These are phyloP conservation scores for Porites lutea DNA, from an alignment of 64 coral and sea anemone genomes.

Conservation along the genomic window DNA sequence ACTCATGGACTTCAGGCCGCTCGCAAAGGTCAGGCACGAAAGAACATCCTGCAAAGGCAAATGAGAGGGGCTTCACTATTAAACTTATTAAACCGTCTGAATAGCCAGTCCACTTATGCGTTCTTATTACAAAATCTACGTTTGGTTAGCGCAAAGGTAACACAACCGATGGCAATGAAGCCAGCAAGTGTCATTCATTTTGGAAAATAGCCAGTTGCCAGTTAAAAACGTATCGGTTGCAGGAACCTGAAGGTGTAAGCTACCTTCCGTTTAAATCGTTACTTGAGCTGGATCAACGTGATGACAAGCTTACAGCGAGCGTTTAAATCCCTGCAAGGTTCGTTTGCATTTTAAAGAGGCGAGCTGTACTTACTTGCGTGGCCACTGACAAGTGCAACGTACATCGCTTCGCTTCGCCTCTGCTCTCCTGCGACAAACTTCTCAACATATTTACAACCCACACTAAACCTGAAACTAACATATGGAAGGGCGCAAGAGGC, in stretches of 20 bases:
- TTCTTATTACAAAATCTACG: too few relatives aligned
- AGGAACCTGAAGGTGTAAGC: neutral
- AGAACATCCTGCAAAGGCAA: constrained; percentile 30
- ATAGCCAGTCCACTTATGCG: neutral
- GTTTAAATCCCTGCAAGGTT: neutral
- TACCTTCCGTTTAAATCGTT: neutral
- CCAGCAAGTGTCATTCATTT: neutral
- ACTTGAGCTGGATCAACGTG: neutral
- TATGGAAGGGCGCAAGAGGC: constrained; percentile 18
- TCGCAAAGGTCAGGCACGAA: constrained; percentile 46
- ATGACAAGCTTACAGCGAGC: constrained; percentile 2
- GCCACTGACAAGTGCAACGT: constrained; percentile 21
- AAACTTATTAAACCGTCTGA: neutral
- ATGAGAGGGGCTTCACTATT: constrained; percentile 5
- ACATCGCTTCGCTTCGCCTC: constrained; percentile 40
- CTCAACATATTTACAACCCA: constrained; percentile 14
- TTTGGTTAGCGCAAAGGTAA: neutral
- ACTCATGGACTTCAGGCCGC: constrained; percentile 22
- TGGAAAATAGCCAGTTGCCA: constrained; percentile 8
- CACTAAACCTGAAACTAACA: neutral
- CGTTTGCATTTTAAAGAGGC: neutral
- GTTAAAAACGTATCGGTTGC: neutral
- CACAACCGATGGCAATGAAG: neutral
- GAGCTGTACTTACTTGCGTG: constrained; percentile 37
- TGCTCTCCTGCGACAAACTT: constrained; percentile 2